phyloP scores from a whole-genome alignment of 2,888 invertebrate species.

The Tetragnatha montana region DNA sequence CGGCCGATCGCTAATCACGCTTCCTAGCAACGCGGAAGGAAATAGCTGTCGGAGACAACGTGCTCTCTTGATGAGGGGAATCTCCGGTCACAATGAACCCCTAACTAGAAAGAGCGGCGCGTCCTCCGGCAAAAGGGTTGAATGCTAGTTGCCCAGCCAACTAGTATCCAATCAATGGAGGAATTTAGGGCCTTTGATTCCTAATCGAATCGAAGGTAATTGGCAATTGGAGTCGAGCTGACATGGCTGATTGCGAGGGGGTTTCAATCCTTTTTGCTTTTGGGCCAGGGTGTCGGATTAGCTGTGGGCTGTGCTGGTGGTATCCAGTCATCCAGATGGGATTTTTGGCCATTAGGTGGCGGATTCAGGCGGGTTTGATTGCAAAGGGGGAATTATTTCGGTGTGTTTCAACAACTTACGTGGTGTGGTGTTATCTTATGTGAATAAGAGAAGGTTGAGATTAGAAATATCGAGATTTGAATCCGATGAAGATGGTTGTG shows the following conservation, averaged over 20 bases:
- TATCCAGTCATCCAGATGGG: too few species aligned
- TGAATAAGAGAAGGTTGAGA: not conserved
- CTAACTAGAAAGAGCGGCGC: constrained; percentile 28
- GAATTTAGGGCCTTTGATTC: constrained; percentile 68
- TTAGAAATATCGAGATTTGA: too few species aligned
- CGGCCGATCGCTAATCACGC: constrained; percentile 65
- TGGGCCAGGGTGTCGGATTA: not conserved
- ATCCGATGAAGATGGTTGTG: too few species aligned
- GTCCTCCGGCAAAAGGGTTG: constrained; percentile 36
- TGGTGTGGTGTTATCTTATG: not conserved
- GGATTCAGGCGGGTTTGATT: not conserved
- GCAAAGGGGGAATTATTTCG: not conserved
- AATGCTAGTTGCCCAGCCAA: constrained; percentile 58
- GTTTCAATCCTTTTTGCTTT: constrained; percentile 33
- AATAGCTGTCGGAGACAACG: constrained; percentile 59
- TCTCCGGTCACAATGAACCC: constrained; percentile 31
- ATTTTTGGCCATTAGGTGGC: too few species aligned
- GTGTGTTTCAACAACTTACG: not conserved
- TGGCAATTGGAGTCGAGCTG: constrained; percentile 65
- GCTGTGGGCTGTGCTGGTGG: not conserved
- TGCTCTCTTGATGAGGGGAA: constrained; percentile 35
- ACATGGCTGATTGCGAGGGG: constrained; percentile 40
- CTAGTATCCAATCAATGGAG: constrained; percentile 57
- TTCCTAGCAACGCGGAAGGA: constrained; percentile 56
- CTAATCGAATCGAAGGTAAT: constrained; percentile 69